These are phyloP conservation scores for Pangasianodon gigas DNA, from an alignment of 2,113 vertebrate genomes.

Conservation along the genomic window DNA sequence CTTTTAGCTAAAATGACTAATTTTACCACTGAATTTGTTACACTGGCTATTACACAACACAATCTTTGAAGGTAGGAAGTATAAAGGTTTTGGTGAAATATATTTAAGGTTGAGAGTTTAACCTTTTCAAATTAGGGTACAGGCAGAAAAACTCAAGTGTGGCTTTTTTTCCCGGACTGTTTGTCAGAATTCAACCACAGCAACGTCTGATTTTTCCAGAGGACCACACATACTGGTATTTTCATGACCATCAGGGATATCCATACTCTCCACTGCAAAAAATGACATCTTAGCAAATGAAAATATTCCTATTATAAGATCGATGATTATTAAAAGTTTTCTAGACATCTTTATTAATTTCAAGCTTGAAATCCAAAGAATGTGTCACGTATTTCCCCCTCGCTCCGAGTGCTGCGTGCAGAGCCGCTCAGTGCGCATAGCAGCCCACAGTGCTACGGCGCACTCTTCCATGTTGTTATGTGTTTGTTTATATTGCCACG, in stretches of 20 bases:
- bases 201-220: background rate
- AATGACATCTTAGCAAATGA: background rate
- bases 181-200: background rate
- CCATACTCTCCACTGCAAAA: background rate
- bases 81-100: background rate
- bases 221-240: background rate
- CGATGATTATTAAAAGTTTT: background rate
- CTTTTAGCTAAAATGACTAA: background rate
- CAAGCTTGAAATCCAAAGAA: background rate
- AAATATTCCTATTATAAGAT: background rate
- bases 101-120: background rate
- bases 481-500: no score
- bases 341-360: background rate
- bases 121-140: background rate
- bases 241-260: background rate
- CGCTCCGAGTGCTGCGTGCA: no score
- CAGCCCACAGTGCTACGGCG: no score
- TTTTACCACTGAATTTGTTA: background rate
- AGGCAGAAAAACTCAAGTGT: no score
- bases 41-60: background rate
- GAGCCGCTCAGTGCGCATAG: no score
- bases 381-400: no score
- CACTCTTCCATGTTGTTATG: no score
- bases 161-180: no score
- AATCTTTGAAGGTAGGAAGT: background rate